phyloP scores from a whole-genome alignment of 1,140 invertebrate genomes.

The Nasonia vitripennis region DNA sequence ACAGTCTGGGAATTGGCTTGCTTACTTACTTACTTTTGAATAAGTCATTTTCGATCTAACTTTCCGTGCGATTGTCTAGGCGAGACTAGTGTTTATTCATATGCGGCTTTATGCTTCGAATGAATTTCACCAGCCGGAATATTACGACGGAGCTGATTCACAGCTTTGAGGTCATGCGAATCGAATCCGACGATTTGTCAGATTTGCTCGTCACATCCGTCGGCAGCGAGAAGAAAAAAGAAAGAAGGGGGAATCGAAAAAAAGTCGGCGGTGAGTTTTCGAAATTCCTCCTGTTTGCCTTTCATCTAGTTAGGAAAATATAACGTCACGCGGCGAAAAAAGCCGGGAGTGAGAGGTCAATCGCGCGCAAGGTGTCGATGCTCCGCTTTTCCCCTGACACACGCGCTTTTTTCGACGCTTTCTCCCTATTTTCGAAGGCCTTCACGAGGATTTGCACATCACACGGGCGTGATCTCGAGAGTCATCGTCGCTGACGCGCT shows the following conservation, averaged over 20 bases:
- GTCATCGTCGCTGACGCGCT: neutral
- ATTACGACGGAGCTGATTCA: too few relatives aligned
- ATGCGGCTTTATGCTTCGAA: neutral
- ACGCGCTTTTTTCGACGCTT: neutral
- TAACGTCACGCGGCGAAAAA: neutral
- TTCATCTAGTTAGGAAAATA: neutral
- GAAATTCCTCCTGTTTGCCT: neutral
- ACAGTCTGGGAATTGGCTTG: too few relatives aligned
- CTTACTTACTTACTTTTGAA: too few relatives aligned
- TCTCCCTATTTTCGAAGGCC: neutral
- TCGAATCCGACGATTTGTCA: neutral
- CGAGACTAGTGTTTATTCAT: neutral
- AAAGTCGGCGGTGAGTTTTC: neutral
- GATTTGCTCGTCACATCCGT: neutral
- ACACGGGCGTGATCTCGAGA: neutral
- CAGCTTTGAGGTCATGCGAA: too few relatives aligned
- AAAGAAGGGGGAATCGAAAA: neutral
- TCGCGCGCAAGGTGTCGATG: neutral
- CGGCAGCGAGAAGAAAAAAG: neutral
- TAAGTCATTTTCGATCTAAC: constrained; percentile 4
- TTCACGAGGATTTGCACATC: constrained; percentile 3
- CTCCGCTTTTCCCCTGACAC: neutral
- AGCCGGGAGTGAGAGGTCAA: neutral
- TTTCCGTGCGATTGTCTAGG: neutral
- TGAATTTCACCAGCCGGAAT: neutral